These are phyloP conservation scores for Carpatolechia fugitivella DNA, from an alignment of 2,888 invertebrate species.

Conservation along the genomic window DNA sequence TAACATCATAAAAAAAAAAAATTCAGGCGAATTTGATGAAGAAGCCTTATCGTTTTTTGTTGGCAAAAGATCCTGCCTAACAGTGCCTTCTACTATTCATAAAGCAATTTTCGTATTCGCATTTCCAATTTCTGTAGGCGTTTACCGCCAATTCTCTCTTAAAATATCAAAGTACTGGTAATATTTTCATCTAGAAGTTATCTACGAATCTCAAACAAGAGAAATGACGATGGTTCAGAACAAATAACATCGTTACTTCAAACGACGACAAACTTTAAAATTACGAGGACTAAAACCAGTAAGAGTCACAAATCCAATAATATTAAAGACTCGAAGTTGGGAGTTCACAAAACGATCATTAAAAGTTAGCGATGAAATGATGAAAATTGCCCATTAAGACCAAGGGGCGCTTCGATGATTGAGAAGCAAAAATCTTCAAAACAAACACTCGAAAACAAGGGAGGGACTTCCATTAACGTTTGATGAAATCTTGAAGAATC, in stretches of 20 bases:
- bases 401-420: background rate
- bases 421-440: slow-evolving; percentile 15
- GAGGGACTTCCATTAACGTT: background rate
- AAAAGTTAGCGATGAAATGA: slow-evolving; percentile 36
- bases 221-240: background rate
- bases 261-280: slow-evolving; percentile 17
- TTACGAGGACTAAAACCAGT: slow-evolving; percentile 18
- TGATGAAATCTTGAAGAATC: background rate
- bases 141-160: no score
- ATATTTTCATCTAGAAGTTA: no score
- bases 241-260: slow-evolving; percentile 12
- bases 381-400: slow-evolving; percentile 27
- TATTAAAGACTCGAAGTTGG: slow-evolving; percentile 28
- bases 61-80: no score
- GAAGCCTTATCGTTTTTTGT: no score
- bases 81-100: no score
- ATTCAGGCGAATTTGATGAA: no score
- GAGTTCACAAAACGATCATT: slow-evolving; percentile 36
- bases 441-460: slow-evolving; percentile 15
- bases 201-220: background rate
- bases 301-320: slow-evolving; percentile 32
- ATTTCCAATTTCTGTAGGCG: no score
- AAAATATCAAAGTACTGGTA: no score
- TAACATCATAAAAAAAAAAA: no score
- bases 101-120: no score